Conservation (phyloP, 2,888 invertebrate species). For the Ischnus inquisitorius region DNA sequence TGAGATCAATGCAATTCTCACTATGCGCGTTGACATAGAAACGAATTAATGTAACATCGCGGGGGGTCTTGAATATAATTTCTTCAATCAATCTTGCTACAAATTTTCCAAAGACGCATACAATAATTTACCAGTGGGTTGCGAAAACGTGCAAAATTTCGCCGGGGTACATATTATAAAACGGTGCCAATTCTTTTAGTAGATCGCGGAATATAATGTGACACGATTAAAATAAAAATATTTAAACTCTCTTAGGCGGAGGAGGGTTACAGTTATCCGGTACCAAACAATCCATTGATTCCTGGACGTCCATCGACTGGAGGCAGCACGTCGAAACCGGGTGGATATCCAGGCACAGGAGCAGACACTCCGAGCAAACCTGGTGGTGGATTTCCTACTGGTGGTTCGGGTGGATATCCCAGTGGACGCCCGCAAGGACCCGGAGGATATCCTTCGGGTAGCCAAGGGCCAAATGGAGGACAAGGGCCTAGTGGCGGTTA, state of each 20-base stretch:
- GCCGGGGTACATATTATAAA: slow-evolving; percentile 25
- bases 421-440: slow-evolving; percentile 78
- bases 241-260: slow-evolving; percentile 86
- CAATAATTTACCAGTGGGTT: slow-evolving; percentile 30
- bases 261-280: slow-evolving; percentile 92
- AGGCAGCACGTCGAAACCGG: slow-evolving; percentile 74
- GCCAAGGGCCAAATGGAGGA: slow-evolving; percentile 68
- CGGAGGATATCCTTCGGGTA: slow-evolving; percentile 68
- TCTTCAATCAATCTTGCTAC: slow-evolving; percentile 43
- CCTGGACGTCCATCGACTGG: slow-evolving; percentile 78
- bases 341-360: slow-evolving; percentile 72
- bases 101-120: slow-evolving; percentile 50
- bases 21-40: slow-evolving; percentile 25
- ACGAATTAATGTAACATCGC: slow-evolving; percentile 36
- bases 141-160: slow-evolving; percentile 52
- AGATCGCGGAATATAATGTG: slow-evolving; percentile 40
- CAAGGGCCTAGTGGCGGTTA: slow-evolving; percentile 63
- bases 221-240: slow-evolving; percentile 50
- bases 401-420: slow-evolving; percentile 76
- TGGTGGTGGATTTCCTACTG: slow-evolving; percentile 74
- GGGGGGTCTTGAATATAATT: slow-evolving; percentile 49
- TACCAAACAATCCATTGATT: slow-evolving; percentile 88
- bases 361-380: slow-evolving; percentile 72
- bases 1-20: slow-evolving; percentile 62
- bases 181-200: slow-evolving; percentile 11